Percentiles rank a stretch among this genome's conserved stretches.
Conservation (phyloP, 2,113 vertebrate genomes). For the Rynchops niger region DNA sequence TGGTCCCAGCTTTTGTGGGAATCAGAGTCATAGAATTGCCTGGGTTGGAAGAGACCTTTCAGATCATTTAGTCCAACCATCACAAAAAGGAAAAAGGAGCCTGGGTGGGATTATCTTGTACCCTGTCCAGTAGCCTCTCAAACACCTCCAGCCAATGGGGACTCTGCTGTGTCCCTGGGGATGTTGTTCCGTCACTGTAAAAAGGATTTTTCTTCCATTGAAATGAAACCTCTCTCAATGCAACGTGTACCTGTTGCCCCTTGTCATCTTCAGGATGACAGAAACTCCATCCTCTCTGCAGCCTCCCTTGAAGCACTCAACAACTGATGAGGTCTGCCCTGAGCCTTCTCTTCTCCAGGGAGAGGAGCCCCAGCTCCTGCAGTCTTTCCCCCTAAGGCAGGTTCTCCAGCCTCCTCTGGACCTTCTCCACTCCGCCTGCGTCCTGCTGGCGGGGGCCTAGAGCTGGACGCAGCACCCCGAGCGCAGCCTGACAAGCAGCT, state of each 20-base stretch:
- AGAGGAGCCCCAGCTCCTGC: neutral
- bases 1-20: neutral
- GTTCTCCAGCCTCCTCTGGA: neutral
- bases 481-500: neutral
- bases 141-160: neutral
- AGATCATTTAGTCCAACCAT: no score
- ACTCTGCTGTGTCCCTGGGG: rapidly evolving
- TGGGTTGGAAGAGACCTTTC: no score
- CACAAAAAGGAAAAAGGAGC: neutral
- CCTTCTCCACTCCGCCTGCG: neutral
- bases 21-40: neutral
- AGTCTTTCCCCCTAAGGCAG: neutral
- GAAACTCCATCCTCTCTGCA: neutral
- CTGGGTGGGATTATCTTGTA: neutral
- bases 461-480: neutral
- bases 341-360: neutral
- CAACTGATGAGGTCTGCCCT: neutral
- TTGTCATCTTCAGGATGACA: neutral
- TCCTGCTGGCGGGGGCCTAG: neutral
- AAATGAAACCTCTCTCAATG: neutral
- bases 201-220: neutral
- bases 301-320: neutral
- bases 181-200: neutral
- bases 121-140: no score
- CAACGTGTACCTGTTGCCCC: neutral